A percentile compares a stretch with the other conserved stretches of the same genome.
Evolutionary conservation across 2,888 invertebrate species (phyloP).

Genomic region (Cryptocephalus primarius): DNA sequence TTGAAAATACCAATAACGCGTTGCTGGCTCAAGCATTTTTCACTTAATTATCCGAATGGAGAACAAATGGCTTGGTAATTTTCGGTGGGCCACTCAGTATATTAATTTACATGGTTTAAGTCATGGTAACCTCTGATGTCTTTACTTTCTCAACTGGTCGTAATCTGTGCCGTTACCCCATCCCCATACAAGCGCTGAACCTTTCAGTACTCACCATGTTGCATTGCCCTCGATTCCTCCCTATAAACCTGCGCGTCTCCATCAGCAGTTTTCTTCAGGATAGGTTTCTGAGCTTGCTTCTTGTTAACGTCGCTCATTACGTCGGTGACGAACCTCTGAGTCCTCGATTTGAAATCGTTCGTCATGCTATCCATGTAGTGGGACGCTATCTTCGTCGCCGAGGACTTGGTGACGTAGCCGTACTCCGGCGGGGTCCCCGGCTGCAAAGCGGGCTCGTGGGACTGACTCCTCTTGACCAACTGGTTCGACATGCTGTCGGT

Average conservation of each 20-base stretch:
- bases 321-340: constrained; percentile 55
- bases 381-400: constrained; percentile 43
- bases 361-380: constrained; percentile 57
- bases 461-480: constrained; percentile 22
- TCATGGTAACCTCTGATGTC: too few relatives aligned
- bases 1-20: too few relatives aligned
- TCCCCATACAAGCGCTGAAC: too few relatives aligned
- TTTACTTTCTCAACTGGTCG: too few relatives aligned
- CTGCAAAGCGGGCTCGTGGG: constrained; percentile 31
- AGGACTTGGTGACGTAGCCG: constrained; percentile 38
- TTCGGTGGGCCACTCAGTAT: too few relatives aligned
- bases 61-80: too few relatives aligned
- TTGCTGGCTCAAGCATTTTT: too few relatives aligned
- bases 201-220: constrained; percentile 50
- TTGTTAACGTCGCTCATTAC: constrained; percentile 49
- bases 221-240: constrained; percentile 57
- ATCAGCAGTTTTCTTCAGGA: constrained; percentile 38
- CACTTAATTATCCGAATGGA: too few relatives aligned
- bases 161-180: too few relatives aligned
- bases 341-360: constrained; percentile 54
- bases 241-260: constrained; percentile 56
- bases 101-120: too few relatives aligned
- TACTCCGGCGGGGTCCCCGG: constrained; percentile 52
- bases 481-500: constrained; percentile 25
- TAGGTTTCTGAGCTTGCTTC: constrained; percentile 31